Evolutionary conservation across 1,140 invertebrate genomes (phyloP).

Genomic region (Campodea augens): DNA sequence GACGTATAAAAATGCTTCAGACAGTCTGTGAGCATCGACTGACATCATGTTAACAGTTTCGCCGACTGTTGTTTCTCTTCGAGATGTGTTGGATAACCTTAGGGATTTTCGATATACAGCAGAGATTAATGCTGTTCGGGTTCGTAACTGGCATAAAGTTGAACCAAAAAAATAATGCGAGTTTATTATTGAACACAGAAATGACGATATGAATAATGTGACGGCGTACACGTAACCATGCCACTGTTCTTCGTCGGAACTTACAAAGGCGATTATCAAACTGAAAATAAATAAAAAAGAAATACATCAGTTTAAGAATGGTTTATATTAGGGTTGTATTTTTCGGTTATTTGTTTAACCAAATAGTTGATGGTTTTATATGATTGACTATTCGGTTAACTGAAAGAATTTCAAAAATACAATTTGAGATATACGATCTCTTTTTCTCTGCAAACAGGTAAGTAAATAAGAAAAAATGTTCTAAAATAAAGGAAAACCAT

Average conservation of each 20-base stretch:
- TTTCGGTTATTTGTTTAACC: too few relatives aligned
- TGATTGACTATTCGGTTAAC: too few relatives aligned
- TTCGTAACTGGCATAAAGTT: not conserved
- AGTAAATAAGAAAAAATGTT: too few relatives aligned
- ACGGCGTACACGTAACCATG: constrained; percentile 4
- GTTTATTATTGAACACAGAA: not conserved
- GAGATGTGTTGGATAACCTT: constrained; percentile 50
- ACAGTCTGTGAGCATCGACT: constrained; percentile 63
- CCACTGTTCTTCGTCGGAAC: not conserved
- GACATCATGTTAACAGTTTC: constrained; percentile 90
- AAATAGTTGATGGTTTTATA: too few relatives aligned
- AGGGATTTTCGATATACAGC: constrained; percentile 19
- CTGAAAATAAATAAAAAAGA: too few relatives aligned
- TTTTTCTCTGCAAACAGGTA: too few relatives aligned
- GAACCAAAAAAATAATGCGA: constrained; percentile 1
- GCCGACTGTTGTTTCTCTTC: constrained; percentile 69
- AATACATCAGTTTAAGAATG: too few relatives aligned
- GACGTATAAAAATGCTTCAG: constrained; percentile 72
- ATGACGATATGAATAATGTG: not conserved
- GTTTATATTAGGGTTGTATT: too few relatives aligned
- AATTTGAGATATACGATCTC: too few relatives aligned
- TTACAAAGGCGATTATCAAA: constrained; percentile 1
- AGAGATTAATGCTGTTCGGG: not conserved
- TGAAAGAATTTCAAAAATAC: too few relatives aligned
- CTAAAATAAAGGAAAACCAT: too few relatives aligned